These are phyloP conservation scores for Dendrophyllia cribrosa DNA, from an alignment of 64 coral and sea anemone genomes.

Conservation along the genomic window DNA sequence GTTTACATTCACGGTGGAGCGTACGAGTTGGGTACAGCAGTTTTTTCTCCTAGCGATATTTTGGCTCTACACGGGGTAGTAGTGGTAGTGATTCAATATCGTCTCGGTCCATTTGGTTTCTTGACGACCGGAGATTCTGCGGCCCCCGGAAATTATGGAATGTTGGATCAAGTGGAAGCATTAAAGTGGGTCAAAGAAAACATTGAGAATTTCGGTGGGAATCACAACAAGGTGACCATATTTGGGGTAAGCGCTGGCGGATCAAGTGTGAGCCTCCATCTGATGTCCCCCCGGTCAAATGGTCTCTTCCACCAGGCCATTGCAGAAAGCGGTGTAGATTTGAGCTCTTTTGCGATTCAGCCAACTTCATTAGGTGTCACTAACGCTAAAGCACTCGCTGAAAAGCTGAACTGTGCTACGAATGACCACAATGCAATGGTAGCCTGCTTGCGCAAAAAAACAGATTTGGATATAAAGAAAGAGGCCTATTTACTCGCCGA, in stretches of 20 bases:
- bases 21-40: background rate
- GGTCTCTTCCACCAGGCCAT: too few species aligned
- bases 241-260: too few species aligned
- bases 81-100: constrained; percentile 55
- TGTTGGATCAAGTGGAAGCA: background rate
- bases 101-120: constrained; percentile 46
- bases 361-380: too few species aligned
- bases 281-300: background rate
- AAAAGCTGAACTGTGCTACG: too few species aligned
- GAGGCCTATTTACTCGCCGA: background rate
- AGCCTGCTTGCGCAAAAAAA: background rate
- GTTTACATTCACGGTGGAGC: constrained; percentile 43
- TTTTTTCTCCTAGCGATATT: background rate
- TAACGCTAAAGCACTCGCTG: too few species aligned
- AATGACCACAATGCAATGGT: too few species aligned
- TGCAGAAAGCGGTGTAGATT: too few species aligned
- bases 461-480: background rate
- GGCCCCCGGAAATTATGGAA: constrained; percentile 31
- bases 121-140: constrained; percentile 25
- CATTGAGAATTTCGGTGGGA: too few species aligned
- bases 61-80: constrained; percentile 48
- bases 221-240: too few species aligned
- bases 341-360: too few species aligned
- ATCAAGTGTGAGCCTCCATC: too few species aligned
- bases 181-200: too few species aligned